Conservation (phyloP, 1,140 invertebrate species). For the Drosophila ambigua region DNA sequence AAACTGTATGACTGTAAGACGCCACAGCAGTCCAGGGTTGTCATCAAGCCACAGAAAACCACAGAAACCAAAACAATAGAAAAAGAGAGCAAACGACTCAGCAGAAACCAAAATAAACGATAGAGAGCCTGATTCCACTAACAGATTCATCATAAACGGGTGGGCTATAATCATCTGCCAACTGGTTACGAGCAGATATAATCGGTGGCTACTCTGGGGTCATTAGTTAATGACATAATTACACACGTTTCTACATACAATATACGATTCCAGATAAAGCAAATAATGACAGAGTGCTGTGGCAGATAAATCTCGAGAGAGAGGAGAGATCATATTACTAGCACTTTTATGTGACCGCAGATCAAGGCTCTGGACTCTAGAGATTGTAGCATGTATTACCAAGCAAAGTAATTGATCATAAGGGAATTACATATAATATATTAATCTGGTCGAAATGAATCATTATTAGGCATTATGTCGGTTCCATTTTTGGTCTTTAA, state of each 20-base stretch:
- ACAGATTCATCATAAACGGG: not conserved
- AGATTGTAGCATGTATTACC: no score
- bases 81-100: no score
- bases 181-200: constrained; percentile 24
- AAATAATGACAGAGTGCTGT: constrained; percentile 12
- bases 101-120: no score
- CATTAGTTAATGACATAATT: constrained; percentile 35
- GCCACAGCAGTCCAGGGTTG: not conserved
- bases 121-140: no score
- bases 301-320: not conserved
- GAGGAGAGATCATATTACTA: constrained; percentile 2
- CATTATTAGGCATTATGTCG: no score
- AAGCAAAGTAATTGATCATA: no score
- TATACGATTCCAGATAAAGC: constrained; percentile 16
- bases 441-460: no score
- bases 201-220: constrained; percentile 8
- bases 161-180: constrained; percentile 1
- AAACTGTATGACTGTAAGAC: constrained; percentile 5
- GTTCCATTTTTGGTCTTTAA: no score
- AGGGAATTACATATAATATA: no score
- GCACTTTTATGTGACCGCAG: not conserved
- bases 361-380: no score
- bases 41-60: not conserved
- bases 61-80: not conserved
- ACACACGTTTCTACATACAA: constrained; percentile 10